Evolutionary conservation across 1,140 invertebrate genomes (phyloP).

Genomic region (Drosophila repletoides): DNA sequence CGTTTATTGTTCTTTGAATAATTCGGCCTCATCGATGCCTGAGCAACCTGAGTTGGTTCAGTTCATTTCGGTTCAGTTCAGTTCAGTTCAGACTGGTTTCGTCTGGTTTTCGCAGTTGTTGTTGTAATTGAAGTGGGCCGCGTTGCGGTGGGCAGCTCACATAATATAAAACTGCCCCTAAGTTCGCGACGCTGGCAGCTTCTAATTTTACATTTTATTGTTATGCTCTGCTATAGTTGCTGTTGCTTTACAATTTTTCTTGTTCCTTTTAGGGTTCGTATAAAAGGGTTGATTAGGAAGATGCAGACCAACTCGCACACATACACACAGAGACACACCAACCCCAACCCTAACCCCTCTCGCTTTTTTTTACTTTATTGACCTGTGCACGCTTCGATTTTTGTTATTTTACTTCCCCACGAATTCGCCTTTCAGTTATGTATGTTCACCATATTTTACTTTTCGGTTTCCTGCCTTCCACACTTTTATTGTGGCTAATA

Average conservation of each 20-base stretch:
- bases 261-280: conserved; percentile 63
- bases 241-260: conserved; percentile 42
- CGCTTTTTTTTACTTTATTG: conserved; percentile 53
- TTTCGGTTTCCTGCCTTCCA: too few relatives aligned
- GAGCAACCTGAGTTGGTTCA: not conserved
- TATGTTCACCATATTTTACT: too few relatives aligned
- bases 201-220: conserved; percentile 79
- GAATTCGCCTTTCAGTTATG: not conserved
- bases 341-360: not conserved
- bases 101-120: conserved; percentile 5
- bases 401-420: conserved; percentile 56
- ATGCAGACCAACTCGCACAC: conserved; percentile 15
- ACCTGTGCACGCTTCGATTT: conserved; percentile 74
- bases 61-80: not conserved
- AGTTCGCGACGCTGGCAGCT: conserved; percentile 14
- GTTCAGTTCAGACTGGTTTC: not conserved
- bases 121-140: conserved; percentile 37
- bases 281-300: conserved; percentile 76
- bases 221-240: conserved; percentile 42
- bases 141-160: conserved; percentile 5
- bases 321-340: conserved; percentile 13
- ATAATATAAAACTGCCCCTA: conserved; percentile 47
- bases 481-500: conserved; percentile 68
- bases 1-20: conserved; percentile 17
- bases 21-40: conserved; percentile 32